Percentiles rank a stretch among this genome's conserved stretches.
Evolutionary conservation across 1,140 invertebrate genomes (phyloP).

Genomic region (Ceratitis capitata): DNA sequence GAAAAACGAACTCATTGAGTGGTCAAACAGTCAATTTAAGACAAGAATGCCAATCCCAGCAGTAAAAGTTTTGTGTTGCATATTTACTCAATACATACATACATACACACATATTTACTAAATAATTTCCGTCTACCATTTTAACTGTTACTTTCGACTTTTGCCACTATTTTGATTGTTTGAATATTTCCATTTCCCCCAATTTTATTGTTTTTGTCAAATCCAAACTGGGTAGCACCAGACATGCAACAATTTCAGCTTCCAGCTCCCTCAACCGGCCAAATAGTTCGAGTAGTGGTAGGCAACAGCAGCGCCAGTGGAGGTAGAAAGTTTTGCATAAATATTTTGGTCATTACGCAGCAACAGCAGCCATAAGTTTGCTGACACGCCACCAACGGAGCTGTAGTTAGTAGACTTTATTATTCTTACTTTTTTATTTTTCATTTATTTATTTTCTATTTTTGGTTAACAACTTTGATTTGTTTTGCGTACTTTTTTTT

Average conservation of each 20-base stretch:
- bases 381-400: neutral
- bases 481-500: neutral
- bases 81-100: neutral
- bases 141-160: constrained; percentile 27
- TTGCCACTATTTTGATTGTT: neutral
- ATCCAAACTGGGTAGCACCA: neutral
- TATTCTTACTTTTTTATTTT: too few relatives aligned
- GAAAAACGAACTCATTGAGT: neutral
- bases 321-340: constrained; percentile 29
- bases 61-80: neutral
- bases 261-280: neutral
- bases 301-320: neutral
- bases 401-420: neutral
- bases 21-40: neutral
- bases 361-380: neutral
- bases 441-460: too few relatives aligned
- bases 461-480: constrained; percentile 8
- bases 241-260: neutral
- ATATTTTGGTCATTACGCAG: constrained; percentile 35
- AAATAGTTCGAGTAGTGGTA: too few relatives aligned
- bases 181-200: neutral
- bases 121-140: neutral
- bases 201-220: constrained; percentile 24
- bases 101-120: neutral
- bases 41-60: neutral